Evolutionary conservation across 2,888 invertebrate genomes (phyloP).

Genomic region (Aquatica leii): DNA sequence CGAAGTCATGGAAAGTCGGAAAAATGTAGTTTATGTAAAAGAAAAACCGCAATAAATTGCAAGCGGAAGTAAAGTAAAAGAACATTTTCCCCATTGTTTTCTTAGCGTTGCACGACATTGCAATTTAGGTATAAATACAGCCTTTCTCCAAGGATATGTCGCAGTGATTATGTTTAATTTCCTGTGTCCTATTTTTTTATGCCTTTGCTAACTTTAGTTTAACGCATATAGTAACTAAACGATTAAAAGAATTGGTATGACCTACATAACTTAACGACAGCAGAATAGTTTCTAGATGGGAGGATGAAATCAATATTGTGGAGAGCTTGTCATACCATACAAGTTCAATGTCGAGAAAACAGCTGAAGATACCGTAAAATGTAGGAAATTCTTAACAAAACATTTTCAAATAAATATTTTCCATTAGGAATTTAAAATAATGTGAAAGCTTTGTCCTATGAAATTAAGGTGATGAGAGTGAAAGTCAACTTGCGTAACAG

Average conservation of each 20-base stretch:
- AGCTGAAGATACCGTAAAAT: background rate
- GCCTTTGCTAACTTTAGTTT: background rate
- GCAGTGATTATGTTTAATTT: background rate
- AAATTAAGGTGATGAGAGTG: background rate
- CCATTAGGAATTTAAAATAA: background rate
- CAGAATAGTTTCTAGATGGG: background rate
- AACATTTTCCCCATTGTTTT: background rate
- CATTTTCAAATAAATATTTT: background rate
- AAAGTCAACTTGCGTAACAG: background rate
- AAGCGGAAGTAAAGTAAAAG: background rate
- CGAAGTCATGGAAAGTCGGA: too few relatives aligned
- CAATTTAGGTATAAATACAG: background rate
- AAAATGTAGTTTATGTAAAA: too few relatives aligned
- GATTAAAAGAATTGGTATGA: too few relatives aligned
- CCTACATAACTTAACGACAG: too few relatives aligned
- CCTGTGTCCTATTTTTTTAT: background rate
- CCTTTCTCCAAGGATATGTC: background rate
- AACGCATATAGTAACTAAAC: too few relatives aligned
- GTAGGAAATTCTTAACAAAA: too few relatives aligned
- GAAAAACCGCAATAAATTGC: too few relatives aligned
- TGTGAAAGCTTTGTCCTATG: slow-evolving; percentile 5
- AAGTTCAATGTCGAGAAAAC: slow-evolving; percentile 8
- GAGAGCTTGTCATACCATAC: background rate
- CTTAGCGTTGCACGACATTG: background rate
- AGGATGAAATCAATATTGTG: slow-evolving; percentile 1